Evolutionary conservation across 2,797 vertebrate genomes (phyloP).

Genomic region (Enteromius treurensis): DNA sequence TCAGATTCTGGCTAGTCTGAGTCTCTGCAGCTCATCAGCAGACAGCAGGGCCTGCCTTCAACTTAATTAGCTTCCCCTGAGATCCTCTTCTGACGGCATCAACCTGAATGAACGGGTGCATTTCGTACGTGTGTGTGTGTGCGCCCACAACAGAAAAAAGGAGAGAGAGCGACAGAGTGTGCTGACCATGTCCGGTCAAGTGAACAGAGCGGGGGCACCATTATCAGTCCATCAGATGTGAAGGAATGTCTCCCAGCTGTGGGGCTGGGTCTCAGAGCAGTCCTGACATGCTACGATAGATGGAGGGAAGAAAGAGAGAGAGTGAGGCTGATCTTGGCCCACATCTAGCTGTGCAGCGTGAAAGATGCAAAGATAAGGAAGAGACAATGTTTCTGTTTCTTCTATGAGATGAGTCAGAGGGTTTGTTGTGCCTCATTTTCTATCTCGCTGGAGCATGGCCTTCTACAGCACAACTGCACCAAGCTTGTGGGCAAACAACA

Average conservation of each 20-base stretch:
- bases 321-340: slow-evolving; percentile 45
- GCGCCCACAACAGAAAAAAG: slow-evolving; percentile 25
- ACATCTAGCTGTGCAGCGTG: slow-evolving; percentile 42
- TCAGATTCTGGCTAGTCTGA: slow-evolving; percentile 48
- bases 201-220: slow-evolving; percentile 29
- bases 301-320: slow-evolving; percentile 21
- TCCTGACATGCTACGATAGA: slow-evolving; percentile 26
- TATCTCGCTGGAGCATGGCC: slow-evolving; percentile 61
- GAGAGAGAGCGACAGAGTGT: slow-evolving; percentile 36
- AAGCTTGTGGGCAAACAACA: slow-evolving; percentile 21
- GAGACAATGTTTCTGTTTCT: slow-evolving; percentile 41
- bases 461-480: slow-evolving; percentile 53
- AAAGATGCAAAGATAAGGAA: slow-evolving; percentile 32
- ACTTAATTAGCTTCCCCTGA: slow-evolving; percentile 67
- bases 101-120: slow-evolving; percentile 50
- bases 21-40: slow-evolving; percentile 58
- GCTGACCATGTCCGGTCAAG: slow-evolving; percentile 30
- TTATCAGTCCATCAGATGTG: slow-evolving; percentile 50
- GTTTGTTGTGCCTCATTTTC: slow-evolving; percentile 61
- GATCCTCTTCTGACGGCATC: slow-evolving; percentile 61
- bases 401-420: slow-evolving; percentile 58
- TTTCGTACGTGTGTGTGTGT: slow-evolving; percentile 9
- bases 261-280: slow-evolving; percentile 30
- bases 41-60: slow-evolving; percentile 64
- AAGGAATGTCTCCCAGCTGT: slow-evolving; percentile 50